Evolutionary conservation across 2,113 vertebrate species (phyloP).

Genomic region (Carassius carassius): DNA sequence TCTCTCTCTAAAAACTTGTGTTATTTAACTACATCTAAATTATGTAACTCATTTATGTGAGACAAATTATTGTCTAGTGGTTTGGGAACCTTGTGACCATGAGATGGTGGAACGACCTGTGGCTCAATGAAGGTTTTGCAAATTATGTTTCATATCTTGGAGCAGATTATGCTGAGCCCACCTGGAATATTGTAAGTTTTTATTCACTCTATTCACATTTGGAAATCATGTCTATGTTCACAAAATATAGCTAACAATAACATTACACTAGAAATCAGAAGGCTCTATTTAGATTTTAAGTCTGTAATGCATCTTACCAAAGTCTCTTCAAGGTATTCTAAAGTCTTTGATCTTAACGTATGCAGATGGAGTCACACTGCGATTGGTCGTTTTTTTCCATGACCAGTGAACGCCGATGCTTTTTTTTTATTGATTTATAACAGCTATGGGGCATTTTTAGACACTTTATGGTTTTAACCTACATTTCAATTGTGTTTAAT

Average conservation of each 20-base stretch:
- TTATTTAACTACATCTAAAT: background rate
- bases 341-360: too few species aligned
- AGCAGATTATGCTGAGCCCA: conserved; percentile 63
- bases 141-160: conserved; percentile 88
- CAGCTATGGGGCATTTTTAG: too few species aligned
- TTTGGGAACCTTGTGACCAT: conserved; percentile 91
- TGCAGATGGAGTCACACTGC: too few species aligned
- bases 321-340: too few species aligned
- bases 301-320: background rate
- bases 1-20: background rate
- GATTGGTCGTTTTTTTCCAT: too few species aligned
- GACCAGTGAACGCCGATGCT: too few species aligned
- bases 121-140: conserved; percentile 93
- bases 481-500: too few species aligned
- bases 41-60: background rate
- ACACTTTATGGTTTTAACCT: too few species aligned
- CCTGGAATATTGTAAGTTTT: conserved; percentile 81
- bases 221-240: background rate
- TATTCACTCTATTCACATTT: background rate
- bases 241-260: background rate
- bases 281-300: background rate
- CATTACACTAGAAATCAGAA: background rate
- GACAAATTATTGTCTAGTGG: conserved; percentile 73
- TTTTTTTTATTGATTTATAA: too few species aligned
- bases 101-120: conserved; percentile 91